Evolutionary conservation across 2,113 vertebrate genomes (phyloP).

Genomic region (Acrocephalus kingi): DNA sequence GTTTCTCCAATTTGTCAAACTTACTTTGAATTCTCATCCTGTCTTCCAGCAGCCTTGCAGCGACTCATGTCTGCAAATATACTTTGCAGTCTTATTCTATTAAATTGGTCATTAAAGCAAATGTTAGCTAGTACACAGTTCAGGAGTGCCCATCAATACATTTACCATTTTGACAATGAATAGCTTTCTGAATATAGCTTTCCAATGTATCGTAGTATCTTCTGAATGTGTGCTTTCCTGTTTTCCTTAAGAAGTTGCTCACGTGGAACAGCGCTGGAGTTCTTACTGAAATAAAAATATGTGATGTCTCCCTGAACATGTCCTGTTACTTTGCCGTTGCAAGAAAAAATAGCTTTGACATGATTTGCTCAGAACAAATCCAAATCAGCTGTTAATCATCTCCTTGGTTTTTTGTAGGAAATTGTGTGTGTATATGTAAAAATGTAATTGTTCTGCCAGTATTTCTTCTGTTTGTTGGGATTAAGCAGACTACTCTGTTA

Average conservation of each 20-base stretch:
- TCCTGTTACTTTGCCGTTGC: neutral
- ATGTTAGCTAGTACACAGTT: neutral
- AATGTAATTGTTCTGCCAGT: neutral
- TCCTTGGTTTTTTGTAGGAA: neutral
- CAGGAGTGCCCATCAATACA: neutral
- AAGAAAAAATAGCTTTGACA: neutral
- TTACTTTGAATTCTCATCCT: neutral
- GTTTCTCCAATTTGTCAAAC: neutral
- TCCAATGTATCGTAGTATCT: neutral
- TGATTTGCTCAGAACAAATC: neutral
- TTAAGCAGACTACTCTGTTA: neutral
- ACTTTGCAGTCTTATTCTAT: neutral
- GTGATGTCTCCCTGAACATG: neutral
- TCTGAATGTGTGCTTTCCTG: neutral
- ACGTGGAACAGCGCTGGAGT: neutral
- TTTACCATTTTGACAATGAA: neutral
- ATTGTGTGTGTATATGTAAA: neutral
- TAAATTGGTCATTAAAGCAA: neutral
- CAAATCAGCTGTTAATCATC: constrained; percentile 1
- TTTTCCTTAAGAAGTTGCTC: neutral
- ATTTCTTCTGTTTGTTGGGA: neutral
- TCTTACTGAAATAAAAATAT: neutral
- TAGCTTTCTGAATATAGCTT: neutral
- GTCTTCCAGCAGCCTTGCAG: neutral
- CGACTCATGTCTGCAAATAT: neutral